Percentiles rank a stretch among this genome's conserved stretches.
Conservation (phyloP, 1,140 invertebrate species). For the Panagrolaimus sp. region DNA sequence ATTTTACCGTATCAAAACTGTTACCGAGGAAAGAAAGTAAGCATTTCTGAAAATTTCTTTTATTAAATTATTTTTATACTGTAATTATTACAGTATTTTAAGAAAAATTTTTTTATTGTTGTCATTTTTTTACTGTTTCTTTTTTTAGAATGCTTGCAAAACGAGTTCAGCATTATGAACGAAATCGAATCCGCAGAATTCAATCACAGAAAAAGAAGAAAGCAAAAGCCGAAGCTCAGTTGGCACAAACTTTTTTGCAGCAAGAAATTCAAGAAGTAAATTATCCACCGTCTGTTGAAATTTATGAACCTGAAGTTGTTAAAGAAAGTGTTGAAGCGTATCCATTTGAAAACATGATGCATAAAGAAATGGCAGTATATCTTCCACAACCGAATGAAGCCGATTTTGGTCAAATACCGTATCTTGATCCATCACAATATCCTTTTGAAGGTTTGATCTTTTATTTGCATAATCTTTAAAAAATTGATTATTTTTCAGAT, state of each 20-base stretch:
- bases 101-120: too few species aligned
- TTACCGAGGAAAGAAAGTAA: conserved; percentile 4
- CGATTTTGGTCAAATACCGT: too few species aligned
- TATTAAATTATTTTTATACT: not conserved
- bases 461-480: too few species aligned
- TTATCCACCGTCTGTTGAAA: not conserved
- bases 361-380: too few species aligned
- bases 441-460: too few species aligned
- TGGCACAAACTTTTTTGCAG: not conserved
- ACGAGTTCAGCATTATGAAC: conserved; percentile 2
- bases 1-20: conserved; percentile 4
- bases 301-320: too few species aligned
- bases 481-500: too few species aligned
- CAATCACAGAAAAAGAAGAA: conserved; percentile 9
- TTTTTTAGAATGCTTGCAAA: conserved; percentile 3
- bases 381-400: too few species aligned
- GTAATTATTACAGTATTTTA: too few species aligned
- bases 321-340: too few species aligned
- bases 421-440: too few species aligned
- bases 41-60: not conserved
- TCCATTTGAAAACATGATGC: too few species aligned
- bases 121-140: not conserved
- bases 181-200: conserved; percentile 3
- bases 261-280: not conserved
- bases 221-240: not conserved